phyloP scores from a whole-genome alignment of 2,797 vertebrate genomes.

The Spatula clypeata region DNA sequence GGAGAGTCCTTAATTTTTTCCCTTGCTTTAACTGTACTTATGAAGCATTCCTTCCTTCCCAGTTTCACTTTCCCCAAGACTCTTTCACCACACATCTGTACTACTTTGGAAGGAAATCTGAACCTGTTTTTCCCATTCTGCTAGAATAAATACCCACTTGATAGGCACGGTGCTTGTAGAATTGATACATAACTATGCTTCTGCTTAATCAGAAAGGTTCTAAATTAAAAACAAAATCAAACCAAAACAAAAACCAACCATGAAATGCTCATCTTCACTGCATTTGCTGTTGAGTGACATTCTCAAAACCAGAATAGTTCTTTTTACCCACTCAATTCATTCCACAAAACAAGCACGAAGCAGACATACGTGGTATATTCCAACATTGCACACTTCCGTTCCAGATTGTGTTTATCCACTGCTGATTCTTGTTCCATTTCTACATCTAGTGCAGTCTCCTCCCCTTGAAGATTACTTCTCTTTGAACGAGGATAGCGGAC shows the following conservation, averaged over 20 bases:
- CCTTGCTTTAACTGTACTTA: not conserved
- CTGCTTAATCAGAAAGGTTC: not conserved
- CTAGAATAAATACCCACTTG: not conserved
- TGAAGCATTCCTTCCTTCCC: not conserved
- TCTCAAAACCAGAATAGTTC: not conserved
- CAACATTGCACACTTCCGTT: constrained; percentile 80
- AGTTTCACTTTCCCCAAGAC: not conserved
- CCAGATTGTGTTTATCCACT: constrained; percentile 82
- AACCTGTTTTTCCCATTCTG: not conserved
- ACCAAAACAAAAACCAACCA: not conserved
- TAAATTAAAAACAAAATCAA: not conserved
- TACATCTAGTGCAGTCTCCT: constrained; percentile 70
- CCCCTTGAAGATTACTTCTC: constrained; percentile 24
- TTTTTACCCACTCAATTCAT: not conserved
- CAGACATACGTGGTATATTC: constrained; percentile 83
- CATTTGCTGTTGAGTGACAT: not conserved
- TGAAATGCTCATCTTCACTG: not conserved
- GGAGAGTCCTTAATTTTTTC: not conserved
- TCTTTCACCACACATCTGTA: not conserved
- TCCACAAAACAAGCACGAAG: not conserved
- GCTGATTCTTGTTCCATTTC: constrained; percentile 84
- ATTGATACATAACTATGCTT: not conserved
- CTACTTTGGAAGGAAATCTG: not conserved
- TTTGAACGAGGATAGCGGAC: constrained; percentile 83
- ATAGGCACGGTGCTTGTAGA: not conserved